These are phyloP conservation scores for Criorhina ranunculi DNA, from an alignment of 2,888 invertebrate genomes.

Conservation along the genomic window DNA sequence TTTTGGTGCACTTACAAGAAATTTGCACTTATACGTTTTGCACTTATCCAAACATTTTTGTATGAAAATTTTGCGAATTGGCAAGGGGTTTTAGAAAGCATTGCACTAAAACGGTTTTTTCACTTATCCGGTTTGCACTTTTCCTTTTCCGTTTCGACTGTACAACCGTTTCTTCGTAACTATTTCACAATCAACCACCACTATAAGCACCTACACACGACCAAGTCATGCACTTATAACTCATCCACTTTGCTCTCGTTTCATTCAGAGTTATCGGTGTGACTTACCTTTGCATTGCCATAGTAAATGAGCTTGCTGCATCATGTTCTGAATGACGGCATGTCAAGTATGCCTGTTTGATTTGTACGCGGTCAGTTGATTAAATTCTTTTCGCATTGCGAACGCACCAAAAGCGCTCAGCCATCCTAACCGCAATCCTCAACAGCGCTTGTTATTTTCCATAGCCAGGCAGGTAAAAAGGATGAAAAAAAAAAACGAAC, in stretches of 20 bases:
- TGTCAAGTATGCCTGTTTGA: conserved; percentile 45
- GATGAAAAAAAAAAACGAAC: background rate
- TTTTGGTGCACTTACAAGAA: too few species aligned
- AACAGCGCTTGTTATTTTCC: conserved; percentile 10
- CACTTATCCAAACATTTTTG: too few species aligned
- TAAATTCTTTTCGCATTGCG: conserved; percentile 71
- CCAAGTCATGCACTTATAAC: conserved; percentile 4
- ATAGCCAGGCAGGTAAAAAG: background rate
- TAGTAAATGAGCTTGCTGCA: conserved; percentile 51
- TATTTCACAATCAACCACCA: too few species aligned
- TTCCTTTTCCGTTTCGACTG: too few species aligned
- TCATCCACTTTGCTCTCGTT: background rate
- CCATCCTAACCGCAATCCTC: conserved; percentile 9
- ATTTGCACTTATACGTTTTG: too few species aligned
- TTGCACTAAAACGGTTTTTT: too few species aligned
- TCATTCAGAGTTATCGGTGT: background rate
- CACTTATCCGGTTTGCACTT: too few species aligned
- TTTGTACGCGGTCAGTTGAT: conserved; percentile 68
- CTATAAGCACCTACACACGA: too few species aligned
- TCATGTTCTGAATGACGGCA: conserved; percentile 37
- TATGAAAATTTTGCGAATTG: too few species aligned
- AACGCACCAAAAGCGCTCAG: conserved; percentile 40
- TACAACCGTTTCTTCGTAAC: too few species aligned
- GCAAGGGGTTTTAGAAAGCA: too few species aligned
- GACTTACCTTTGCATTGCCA: conserved; percentile 31